Evolutionary conservation across 2,113 vertebrate species (phyloP).

Genomic region (Pelvicachromis taeniatus): DNA sequence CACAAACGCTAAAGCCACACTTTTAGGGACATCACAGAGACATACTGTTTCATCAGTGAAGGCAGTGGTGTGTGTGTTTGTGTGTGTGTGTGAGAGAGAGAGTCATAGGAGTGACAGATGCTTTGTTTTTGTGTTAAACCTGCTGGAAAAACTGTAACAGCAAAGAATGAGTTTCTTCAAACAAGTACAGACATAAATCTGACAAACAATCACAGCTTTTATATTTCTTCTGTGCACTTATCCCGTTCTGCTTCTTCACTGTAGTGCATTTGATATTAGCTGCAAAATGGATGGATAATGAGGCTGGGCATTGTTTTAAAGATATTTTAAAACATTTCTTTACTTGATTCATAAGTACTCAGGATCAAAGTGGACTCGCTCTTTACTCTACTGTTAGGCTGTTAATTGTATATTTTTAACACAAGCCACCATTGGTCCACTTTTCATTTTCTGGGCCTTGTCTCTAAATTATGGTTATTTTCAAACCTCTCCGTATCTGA

Average conservation of each 20-base stretch:
- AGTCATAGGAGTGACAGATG: conserved; percentile 20
- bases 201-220: background rate
- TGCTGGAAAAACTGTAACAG: conserved; percentile 15
- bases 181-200: background rate
- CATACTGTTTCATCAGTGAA: background rate
- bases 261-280: background rate
- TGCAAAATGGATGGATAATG: background rate
- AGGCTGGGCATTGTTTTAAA: background rate
- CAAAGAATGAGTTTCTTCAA: background rate
- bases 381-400: background rate
- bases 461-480: background rate
- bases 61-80: background rate
- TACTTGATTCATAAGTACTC: background rate
- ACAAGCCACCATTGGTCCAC: background rate
- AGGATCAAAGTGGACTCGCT: background rate
- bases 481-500: background rate
- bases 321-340: background rate
- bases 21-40: background rate
- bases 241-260: background rate
- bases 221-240: background rate
- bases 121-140: conserved; percentile 42
- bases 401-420: background rate
- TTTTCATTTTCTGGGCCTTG: background rate
- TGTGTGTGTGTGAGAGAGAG: background rate
- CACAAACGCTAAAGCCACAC: background rate